Evolutionary conservation across 2,113 vertebrate genomes (phyloP), one percentile per base, ranked within the genome.

Genomic region (Channa argus): DNA sequence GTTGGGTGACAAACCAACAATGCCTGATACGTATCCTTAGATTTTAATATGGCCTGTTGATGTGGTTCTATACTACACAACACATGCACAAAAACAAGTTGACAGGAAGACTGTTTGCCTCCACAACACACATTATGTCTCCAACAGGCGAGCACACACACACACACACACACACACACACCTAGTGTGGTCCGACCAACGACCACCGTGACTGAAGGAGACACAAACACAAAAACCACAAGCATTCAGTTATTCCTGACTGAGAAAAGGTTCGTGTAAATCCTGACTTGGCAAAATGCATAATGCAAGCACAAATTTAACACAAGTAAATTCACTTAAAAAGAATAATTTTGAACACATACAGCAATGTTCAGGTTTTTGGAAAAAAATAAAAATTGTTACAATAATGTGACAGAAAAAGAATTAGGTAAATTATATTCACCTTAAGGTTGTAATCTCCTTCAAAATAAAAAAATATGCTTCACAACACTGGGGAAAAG

Each of bases 201-300:
- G 90, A 89, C 90, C 88, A 89, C 90, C 83, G 54, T 83, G 88
- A 81, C 88, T 76, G 79, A 83, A 60, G 12, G 77, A 80, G 78
- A 77, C 75, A 82, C 82, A 85, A 88, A 79, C 69, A 84, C 63
- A 64, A 66, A 68, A 79, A 80, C 83, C 85, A 70, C 90, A 85
- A 80, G 76, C 64, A 80, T 75, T 44, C 61, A 68, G 79, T 72
- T 50, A 24, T 38, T 83, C 76, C 77, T 47, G 67, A 71, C 83
- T 66, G 85, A 67, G 44, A 79, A 79, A 78, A 82, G 71, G 62
- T 63, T 77, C 67, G 63, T 54, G 56, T 50, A 39, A 83, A 65
- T 39, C 71, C 81, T 56, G 58, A 76, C 64, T 76, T 79, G 44
- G 14, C 51, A 34, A 8, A 72, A 73, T 63, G 3, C 13, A 12